Percentiles rank a stretch among this genome's conserved stretches.
phyloP scores from a whole-genome alignment of 2,888 invertebrate genomes.

The Cosmia pyralina region DNA sequence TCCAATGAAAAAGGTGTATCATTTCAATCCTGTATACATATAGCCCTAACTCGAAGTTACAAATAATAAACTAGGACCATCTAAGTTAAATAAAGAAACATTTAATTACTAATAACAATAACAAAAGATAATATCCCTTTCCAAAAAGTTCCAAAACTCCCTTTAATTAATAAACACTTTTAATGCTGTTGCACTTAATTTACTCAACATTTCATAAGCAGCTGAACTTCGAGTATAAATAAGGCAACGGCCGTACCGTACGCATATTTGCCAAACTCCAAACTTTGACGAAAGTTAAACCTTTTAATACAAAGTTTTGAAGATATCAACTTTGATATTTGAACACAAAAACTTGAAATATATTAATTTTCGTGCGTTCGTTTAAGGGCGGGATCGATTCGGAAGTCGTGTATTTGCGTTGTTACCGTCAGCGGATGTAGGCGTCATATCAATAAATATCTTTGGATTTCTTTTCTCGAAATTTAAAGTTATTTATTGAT shows the following conservation, averaged over 20 bases:
- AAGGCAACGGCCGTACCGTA: slow-evolving; percentile 17
- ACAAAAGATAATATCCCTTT: neutral
- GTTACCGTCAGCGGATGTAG: neutral
- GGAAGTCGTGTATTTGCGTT: slow-evolving; percentile 14
- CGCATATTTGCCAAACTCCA: slow-evolving; percentile 35
- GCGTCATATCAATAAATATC: too few species aligned
- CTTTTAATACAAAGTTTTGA: slow-evolving; percentile 37
- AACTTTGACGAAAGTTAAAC: slow-evolving; percentile 43
- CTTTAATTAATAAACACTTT: slow-evolving; percentile 32
- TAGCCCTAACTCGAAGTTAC: too few species aligned
- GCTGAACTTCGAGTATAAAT: slow-evolving; percentile 36
- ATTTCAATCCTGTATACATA: too few species aligned
- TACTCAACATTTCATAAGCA: slow-evolving; percentile 34
- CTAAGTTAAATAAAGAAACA: too few species aligned
- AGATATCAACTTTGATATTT: slow-evolving; percentile 47
- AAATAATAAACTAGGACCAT: too few species aligned
- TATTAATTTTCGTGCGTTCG: slow-evolving; percentile 40
- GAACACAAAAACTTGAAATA: slow-evolving; percentile 31
- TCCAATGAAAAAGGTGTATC: too few species aligned
- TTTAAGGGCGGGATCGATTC: slow-evolving; percentile 11
- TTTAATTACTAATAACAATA: too few species aligned
- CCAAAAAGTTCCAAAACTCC: slow-evolving; percentile 18
- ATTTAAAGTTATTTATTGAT: too few species aligned
- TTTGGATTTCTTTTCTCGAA: too few species aligned
- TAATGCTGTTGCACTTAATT: slow-evolving; percentile 39